Evolutionary conservation across 1,140 invertebrate species (phyloP).

Genomic region (Chionoecetes opilio): DNA sequence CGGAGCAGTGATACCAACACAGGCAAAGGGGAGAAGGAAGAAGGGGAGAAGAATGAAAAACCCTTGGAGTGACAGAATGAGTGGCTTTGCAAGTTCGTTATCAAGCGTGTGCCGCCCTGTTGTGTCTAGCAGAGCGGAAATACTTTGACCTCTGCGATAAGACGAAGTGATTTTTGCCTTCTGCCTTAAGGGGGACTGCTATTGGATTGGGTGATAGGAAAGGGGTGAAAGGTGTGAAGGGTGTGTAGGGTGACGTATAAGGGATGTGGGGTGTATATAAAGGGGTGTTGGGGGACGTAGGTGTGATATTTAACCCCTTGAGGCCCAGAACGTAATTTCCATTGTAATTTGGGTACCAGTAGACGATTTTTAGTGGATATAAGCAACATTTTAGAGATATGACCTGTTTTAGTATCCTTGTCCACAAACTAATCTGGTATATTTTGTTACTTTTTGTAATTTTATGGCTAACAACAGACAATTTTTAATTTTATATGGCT

Average conservation of each 20-base stretch:
- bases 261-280: too few species aligned
- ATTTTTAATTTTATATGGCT: too few species aligned
- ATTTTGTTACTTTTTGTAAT: too few species aligned
- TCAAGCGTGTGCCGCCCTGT: neutral
- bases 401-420: too few species aligned
- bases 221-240: neutral
- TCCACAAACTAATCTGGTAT: too few species aligned
- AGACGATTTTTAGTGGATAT: too few species aligned
- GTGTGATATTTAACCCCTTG: too few species aligned
- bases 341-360: too few species aligned
- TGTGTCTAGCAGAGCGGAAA: slow-evolving; percentile 35
- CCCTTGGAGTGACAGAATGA: slow-evolving; percentile 30
- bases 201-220: neutral
- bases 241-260: neutral
- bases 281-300: too few species aligned
- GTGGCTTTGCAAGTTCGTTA: neutral
- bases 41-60: neutral
- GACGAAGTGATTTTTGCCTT: neutral
- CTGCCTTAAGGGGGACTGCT: neutral
- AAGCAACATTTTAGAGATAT: too few species aligned
- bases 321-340: too few species aligned
- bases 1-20: slow-evolving; percentile 64
- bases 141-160: neutral
- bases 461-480: too few species aligned
- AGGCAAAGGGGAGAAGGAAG: neutral